These are phyloP conservation scores for Chrysolina haemoptera DNA, from an alignment of 2,888 invertebrate genomes.

Conservation along the genomic window DNA sequence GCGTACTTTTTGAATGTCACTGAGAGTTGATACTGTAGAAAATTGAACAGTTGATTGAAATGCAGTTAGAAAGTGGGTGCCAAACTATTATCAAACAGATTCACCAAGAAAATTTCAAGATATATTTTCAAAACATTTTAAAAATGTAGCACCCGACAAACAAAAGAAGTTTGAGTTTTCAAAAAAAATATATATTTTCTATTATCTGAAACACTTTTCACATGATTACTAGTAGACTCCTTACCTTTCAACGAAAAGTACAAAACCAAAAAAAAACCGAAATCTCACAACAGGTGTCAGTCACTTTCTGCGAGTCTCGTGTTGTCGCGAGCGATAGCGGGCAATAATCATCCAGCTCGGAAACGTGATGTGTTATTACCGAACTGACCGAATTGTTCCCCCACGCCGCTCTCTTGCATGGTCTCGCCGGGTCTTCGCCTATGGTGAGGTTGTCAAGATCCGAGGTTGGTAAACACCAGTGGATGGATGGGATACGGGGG, in stretches of 20 bases:
- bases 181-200: no score
- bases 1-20: no score
- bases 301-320: background rate
- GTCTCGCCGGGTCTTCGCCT: slow-evolving; percentile 10
- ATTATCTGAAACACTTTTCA: no score
- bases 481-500: slow-evolving; percentile 4
- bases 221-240: background rate
- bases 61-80: no score
- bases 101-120: no score
- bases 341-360: slow-evolving; percentile 1
- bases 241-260: background rate
- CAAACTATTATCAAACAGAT: no score
- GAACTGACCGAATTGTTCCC: slow-evolving; percentile 10
- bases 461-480: background rate
- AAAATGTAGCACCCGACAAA: no score
- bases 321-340: slow-evolving; percentile 1
- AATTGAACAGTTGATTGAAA: no score
- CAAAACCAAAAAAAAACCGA: background rate
- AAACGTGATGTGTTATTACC: slow-evolving; percentile 3
- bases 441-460: slow-evolving; percentile 11
- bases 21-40: no score
- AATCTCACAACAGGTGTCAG: background rate
- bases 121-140: no score
- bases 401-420: background rate
- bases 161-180: no score